These are phyloP conservation scores for Cherax quadricarinatus DNA, from an alignment of 1,140 invertebrate species.

Conservation along the genomic window DNA sequence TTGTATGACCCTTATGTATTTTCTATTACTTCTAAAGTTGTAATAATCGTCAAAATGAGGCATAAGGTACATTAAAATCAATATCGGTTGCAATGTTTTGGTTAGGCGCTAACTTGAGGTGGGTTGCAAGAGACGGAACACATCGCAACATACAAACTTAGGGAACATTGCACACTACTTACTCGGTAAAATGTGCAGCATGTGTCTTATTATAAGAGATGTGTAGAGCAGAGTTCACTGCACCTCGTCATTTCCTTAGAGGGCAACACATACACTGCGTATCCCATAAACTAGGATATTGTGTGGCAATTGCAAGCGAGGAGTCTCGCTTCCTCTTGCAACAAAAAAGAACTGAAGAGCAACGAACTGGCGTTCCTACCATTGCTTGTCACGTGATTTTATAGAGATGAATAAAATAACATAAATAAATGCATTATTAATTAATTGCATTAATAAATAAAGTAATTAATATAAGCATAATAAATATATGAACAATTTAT, in stretches of 20 bases:
- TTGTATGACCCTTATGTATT: no score
- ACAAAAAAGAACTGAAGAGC: slow-evolving; percentile 64
- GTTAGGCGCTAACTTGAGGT: slow-evolving; percentile 28
- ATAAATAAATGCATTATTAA: neutral
- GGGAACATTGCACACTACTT: slow-evolving; percentile 41
- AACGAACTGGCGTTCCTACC: slow-evolving; percentile 40
- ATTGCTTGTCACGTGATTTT: neutral
- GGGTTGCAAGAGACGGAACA: slow-evolving; percentile 36
- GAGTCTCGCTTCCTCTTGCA: slow-evolving; percentile 61
- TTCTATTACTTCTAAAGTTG: no score
- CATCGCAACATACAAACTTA: slow-evolving; percentile 32
- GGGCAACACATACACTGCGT: slow-evolving; percentile 5
- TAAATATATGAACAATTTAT: neutral
- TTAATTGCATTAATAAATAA: neutral
- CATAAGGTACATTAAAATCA: slow-evolving; percentile 2
- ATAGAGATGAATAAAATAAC: neutral
- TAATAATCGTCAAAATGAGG: neutral
- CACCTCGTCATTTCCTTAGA: neutral
- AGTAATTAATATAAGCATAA: neutral
- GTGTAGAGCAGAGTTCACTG: slow-evolving; percentile 9
- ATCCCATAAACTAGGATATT: slow-evolving; percentile 15
- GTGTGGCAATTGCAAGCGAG: slow-evolving; percentile 55
- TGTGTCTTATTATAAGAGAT: slow-evolving; percentile 39
- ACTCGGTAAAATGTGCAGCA: neutral
- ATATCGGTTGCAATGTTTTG: slow-evolving; percentile 24